These are phyloP conservation scores for Gambusia yucatana DNA, from an alignment of 2,797 vertebrate species.

Conservation along the genomic window DNA sequence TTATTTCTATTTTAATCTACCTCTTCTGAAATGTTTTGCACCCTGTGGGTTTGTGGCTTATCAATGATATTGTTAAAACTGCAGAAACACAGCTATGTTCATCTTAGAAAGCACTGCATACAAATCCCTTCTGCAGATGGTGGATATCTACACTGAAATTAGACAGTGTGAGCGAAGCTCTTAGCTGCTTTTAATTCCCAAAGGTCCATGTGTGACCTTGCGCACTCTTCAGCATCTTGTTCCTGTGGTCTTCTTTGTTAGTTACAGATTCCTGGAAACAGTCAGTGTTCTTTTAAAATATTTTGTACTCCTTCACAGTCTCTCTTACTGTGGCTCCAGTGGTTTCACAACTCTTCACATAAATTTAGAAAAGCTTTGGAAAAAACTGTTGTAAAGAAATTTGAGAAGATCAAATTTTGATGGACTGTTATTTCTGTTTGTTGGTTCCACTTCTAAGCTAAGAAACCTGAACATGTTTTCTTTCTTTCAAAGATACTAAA, in stretches of 20 bases:
- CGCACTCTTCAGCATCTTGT: background rate
- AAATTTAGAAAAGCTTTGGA: background rate
- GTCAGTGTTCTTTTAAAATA: background rate
- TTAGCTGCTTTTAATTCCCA: background rate
- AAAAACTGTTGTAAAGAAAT: background rate
- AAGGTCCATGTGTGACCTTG: background rate
- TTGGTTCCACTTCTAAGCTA: background rate
- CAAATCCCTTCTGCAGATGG: background rate
- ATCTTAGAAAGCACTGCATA: background rate
- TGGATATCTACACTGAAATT: background rate
- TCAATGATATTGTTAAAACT: background rate
- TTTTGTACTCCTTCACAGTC: background rate
- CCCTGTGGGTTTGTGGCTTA: background rate
- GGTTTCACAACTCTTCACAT: background rate
- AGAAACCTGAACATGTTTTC: background rate
- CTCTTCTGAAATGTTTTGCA: background rate
- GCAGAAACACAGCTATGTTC: background rate
- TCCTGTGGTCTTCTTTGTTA: background rate
- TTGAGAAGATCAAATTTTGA: background rate
- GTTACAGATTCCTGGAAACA: background rate
- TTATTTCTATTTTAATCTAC: background rate
- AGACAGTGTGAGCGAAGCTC: background rate
- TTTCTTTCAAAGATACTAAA: background rate
- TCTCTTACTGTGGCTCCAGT: background rate
- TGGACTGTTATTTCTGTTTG: background rate